Conservation (phyloP, 2,113 vertebrate genomes). For the Odocoileus virginianus region DNA sequence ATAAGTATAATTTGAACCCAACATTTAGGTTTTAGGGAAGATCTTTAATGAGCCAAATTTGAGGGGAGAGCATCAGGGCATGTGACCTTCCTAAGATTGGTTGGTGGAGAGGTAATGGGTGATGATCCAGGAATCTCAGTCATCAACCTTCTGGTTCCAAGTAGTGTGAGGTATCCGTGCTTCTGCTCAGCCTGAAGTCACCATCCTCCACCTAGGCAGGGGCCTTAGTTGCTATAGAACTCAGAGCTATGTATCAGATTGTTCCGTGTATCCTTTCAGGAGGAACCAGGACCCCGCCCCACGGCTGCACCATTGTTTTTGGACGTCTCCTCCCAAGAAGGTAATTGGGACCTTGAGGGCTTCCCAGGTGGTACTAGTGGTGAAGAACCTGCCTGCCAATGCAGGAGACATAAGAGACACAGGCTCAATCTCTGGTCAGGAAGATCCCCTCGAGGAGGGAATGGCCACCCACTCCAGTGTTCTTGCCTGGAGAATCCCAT, state of each 20-base stretch:
- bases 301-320: background rate
- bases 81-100: background rate
- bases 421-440: background rate
- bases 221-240: background rate
- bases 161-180: background rate
- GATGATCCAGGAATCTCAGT: background rate
- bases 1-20: background rate
- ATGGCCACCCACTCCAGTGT: background rate
- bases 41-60: background rate
- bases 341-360: background rate
- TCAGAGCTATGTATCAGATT: background rate
- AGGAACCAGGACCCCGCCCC: background rate
- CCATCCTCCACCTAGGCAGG: background rate
- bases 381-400: background rate
- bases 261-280: background rate
- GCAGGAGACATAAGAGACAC: background rate
- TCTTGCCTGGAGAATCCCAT: background rate
- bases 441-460: background rate
- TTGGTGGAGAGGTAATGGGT: background rate
- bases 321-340: accelerated
- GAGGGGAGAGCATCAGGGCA: background rate
- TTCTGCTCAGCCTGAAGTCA: background rate
- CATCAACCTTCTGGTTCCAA: background rate
- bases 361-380: background rate
- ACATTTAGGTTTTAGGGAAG: background rate